Evolutionary conservation across 2,113 vertebrate species (phyloP), one percentile per base, ranked within the genome.

Genomic region (Lates calcarifer): DNA sequence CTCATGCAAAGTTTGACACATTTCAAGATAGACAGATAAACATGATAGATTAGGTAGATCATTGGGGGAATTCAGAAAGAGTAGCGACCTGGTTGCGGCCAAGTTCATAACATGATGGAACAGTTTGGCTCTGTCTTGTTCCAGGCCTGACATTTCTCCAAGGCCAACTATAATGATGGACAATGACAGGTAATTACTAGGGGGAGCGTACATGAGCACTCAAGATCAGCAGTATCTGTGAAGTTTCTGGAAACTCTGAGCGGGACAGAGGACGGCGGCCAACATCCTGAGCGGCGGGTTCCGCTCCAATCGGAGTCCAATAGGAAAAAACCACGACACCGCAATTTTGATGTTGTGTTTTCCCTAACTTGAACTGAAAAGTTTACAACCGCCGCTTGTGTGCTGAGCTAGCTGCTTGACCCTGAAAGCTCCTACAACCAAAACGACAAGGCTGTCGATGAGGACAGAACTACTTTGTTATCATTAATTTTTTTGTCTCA

Each of bases 101-200:
- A 29, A 73, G 53, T 62, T 80, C 63, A 26, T 55, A 77, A 74
- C 71, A 71, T 26, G 60, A 61, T 67, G 82, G 76, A 91, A 90
- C 62, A 77, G 71, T 83, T 79, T 77, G 80, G 79, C 68, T 73
- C 33, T 2, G 56, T 75, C 76, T 65, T n/a, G 71, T 77, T 83
- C 86, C 85, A 69, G 79, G 72, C 69, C 91, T 90, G 92, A 93
- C 85, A 70, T 90, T 89, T 89, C 87, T 90, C 89, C 90, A 74
- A 86, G 92, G 91, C 79, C 88, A 73, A 73, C 82, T 86, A 45
- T 87, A 91, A 91, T 93, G 92, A 93, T 79, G 84, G 89, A 92
- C 91, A 88, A 89, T 84, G 87, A 88, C 85, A 86, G 87, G 87
- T 93, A 92, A 94, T 94, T 94, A 92, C 84, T 57, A 74, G 31